Base-by-base conservation (phyloP, 2,888 invertebrate species). In the Caenorhabditis drosophilae region DNA sequence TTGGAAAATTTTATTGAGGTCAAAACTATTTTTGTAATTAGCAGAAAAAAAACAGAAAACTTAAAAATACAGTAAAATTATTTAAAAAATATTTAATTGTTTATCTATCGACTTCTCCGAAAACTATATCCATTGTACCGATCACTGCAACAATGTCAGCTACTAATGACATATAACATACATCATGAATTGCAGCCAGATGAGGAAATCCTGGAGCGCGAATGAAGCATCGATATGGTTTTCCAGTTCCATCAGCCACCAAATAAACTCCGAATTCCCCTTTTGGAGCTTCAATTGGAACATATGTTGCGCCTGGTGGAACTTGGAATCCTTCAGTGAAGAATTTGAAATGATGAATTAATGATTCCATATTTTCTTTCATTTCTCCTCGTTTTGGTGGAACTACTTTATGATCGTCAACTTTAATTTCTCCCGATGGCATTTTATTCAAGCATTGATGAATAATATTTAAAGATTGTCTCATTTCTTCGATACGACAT, bases 91-190 rank as follows among this genome's bases (percentile, higher is more conserved):
- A n/a, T n/a, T 35, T 23, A n/a, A 16, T 20, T 1, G 46, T 34
- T 47, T 71, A 83, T 68, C 87, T 79, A 76, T 87, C 87, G 26
- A 87, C 85, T 77, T 87, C 87, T 50, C 87, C 87, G 79, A 87
- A 87, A 69, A 87, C 87, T 72, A 87, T 80, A 77, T 87, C 87
- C 76, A 87, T 76, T 6, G 86, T 85, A 82, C 96, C 97, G 79
- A 98, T 95, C 70, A 97, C 94, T 47, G 97, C 96, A 0, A 97
- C 97, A 64, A 97, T 90, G 85, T 99, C 98, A 1, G 97, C 96
- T 76, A 98, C 87, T 89, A 95, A 90, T 71, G 91, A 90, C 82
- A 91, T 90, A 75, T 89, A 90, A 50, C 92, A 91, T 61, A 98
- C 87, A 83, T 92, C 90, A 81, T 94, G 91, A 0, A 96, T 84